These are phyloP conservation scores for Hylaea fasciaria DNA, from an alignment of 2,888 invertebrate genomes.

Conservation along the genomic window DNA sequence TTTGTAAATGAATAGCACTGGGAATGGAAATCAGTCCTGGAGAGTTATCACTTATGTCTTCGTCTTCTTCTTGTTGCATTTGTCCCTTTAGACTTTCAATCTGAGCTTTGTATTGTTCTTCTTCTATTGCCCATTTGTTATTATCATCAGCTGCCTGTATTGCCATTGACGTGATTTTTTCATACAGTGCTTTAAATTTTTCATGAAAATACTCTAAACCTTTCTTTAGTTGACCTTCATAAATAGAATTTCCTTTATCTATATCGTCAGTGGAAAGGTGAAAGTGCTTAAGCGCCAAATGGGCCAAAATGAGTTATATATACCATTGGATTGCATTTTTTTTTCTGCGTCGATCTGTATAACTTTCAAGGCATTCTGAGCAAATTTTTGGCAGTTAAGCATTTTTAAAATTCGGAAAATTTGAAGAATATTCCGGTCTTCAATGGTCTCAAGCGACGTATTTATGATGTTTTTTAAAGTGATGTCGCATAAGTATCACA, in stretches of 20 bases:
- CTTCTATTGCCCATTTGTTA: slow-evolving; percentile 73
- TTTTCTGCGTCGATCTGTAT: too few species aligned
- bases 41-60: slow-evolving; percentile 69
- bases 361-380: too few species aligned
- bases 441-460: too few species aligned
- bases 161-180: slow-evolving; percentile 75
- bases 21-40: slow-evolving; percentile 65
- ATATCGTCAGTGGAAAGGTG: too few species aligned
- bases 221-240: slow-evolving; percentile 67
- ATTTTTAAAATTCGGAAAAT: too few species aligned
- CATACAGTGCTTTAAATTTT: slow-evolving; percentile 73
- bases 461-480: too few species aligned
- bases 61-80: slow-evolving; percentile 58
- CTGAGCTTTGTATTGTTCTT: slow-evolving; percentile 75
- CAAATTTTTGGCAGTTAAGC: too few species aligned
- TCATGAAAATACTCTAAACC: slow-evolving; percentile 73
- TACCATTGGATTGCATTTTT: too few species aligned
- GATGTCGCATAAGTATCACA: too few species aligned
- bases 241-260: slow-evolving; percentile 56
- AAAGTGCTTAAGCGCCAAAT: too few species aligned
- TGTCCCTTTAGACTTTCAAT: slow-evolving; percentile 72
- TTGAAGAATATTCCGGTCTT: too few species aligned
- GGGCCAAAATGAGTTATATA: too few species aligned
- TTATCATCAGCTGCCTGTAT: slow-evolving; percentile 71
- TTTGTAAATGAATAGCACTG: slow-evolving; percentile 58